Evolutionary conservation across 2,888 invertebrate genomes (phyloP).

Genomic region (Tenthredo mesomela): DNA sequence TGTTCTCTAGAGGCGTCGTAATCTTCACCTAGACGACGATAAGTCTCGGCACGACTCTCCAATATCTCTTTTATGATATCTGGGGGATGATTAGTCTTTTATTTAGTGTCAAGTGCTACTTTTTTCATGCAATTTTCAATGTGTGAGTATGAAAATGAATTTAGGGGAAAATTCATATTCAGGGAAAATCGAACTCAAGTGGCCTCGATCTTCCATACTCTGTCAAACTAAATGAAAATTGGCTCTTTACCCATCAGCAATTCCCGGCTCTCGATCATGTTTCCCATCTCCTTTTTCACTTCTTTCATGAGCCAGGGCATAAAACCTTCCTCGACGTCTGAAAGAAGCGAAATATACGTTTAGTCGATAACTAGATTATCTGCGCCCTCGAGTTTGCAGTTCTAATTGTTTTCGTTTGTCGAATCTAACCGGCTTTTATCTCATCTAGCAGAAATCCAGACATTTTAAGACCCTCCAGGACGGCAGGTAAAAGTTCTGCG

Average conservation of each 20-base stretch:
- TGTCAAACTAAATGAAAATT: slow-evolving; percentile 30
- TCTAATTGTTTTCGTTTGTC: neutral
- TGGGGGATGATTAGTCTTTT: slow-evolving; percentile 67
- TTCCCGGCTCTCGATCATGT: slow-evolving; percentile 89
- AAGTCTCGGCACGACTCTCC: slow-evolving; percentile 85
- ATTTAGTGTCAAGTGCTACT: neutral
- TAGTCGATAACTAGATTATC: neutral
- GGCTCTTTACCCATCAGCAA: slow-evolving; percentile 84
- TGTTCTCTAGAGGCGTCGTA: slow-evolving; percentile 67
- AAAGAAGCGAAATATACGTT: slow-evolving; percentile 67
- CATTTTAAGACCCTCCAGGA: slow-evolving; percentile 89
- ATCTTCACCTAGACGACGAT: slow-evolving; percentile 77
- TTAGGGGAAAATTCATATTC: neutral
- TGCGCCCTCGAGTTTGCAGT: neutral
- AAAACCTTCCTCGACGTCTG: slow-evolving; percentile 89
- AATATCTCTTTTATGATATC: slow-evolving; percentile 90
- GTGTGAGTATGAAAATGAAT: neutral
- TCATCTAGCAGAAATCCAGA: slow-evolving; percentile 85
- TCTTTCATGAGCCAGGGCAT: slow-evolving; percentile 93
- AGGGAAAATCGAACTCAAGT: neutral
- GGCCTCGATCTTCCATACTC: slow-evolving; percentile 28
- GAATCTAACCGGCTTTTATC: slow-evolving; percentile 81
- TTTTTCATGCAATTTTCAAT: neutral
- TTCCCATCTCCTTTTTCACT: slow-evolving; percentile 90
- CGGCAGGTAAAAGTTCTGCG: slow-evolving; percentile 91